These are phyloP conservation scores for Nerophis lumbriciformis DNA, from an alignment of 2,113 vertebrate species.

Conservation along the genomic window DNA sequence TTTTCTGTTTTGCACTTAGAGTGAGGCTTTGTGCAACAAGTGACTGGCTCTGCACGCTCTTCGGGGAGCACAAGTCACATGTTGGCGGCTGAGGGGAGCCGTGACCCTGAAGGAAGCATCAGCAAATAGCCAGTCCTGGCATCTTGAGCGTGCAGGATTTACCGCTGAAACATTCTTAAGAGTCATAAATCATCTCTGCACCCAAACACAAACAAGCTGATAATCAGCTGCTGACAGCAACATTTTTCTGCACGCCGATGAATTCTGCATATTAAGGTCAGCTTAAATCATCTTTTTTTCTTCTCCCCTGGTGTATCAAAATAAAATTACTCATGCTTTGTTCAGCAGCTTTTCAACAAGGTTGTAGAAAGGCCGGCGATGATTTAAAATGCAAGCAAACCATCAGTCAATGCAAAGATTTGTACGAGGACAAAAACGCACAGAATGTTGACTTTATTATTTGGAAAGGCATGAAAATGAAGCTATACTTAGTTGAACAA, in stretches of 20 bases:
- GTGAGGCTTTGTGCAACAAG: slow-evolving; percentile 56
- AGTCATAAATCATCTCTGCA: slow-evolving; percentile 20
- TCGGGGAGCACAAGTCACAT: slow-evolving; percentile 49
- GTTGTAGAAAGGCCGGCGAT: neutral
- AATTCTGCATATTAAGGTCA: slow-evolving; percentile 2
- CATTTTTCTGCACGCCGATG: neutral
- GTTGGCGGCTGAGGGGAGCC: slow-evolving; percentile 14
- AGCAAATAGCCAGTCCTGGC: slow-evolving; percentile 31
- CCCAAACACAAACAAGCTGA: slow-evolving; percentile 10
- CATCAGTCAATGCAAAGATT: too few species aligned
- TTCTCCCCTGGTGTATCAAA: neutral
- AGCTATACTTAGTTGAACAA: too few species aligned
- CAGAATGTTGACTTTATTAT: neutral
- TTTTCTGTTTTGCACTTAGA: slow-evolving; percentile 30
- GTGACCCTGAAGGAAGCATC: slow-evolving; percentile 45
- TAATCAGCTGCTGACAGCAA: slow-evolving; percentile 8
- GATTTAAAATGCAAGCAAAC: neutral
- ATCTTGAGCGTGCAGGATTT: slow-evolving; percentile 6
- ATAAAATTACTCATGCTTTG: slow-evolving; percentile 6
- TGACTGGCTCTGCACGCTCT: slow-evolving; percentile 27
- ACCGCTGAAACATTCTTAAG: slow-evolving; percentile 9
- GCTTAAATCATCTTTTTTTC: slow-evolving; percentile 1
- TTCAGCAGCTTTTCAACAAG: slow-evolving; percentile 1
- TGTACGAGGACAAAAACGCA: too few species aligned
- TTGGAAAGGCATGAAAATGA: too few species aligned